Base-by-base conservation (phyloP, 2,888 invertebrate species). In the Nowickia ferox region DNA sequence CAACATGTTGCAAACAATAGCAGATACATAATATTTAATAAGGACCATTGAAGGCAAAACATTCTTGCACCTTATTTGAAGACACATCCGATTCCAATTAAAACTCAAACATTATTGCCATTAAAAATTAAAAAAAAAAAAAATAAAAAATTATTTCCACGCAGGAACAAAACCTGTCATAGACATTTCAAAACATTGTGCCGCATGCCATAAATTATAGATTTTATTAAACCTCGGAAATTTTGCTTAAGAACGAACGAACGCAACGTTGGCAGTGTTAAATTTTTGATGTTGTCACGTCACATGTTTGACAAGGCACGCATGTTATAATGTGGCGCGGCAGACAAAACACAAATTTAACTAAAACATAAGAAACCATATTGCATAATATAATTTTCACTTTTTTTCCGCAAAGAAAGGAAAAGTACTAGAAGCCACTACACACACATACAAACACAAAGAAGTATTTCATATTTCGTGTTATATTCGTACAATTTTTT, bases 141-240 rank as follows among this genome's bases (percentile, higher is more conserved):
- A 15, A 15, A n/a, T 1, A 48, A 48, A 30, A 30, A 1, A 30
- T 30, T 30, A 48, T 48, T 57, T 46, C 1, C 2, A 44, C 11
- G 72, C n/a, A 55, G 46, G 8, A 22, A 46, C 2, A 15, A 38
- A 61, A 61, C 74, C 72, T 78, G 81, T 78, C 81, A 65, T 30
- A 72, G 46, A 68, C 76, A 76, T 66, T 46, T 61, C 57, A 19
- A 59, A 11, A 71, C 48, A 66, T 46, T 15, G 1, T 51, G 30
- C 71, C 30, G 61, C 77, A 77, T 53, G 63, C 84, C 2, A 84
- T 86, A 84, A 86, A 86, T 80, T 84, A 63, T 59, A 42, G 57
- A 80, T 86, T 86, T 86, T 84, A 84, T 86, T 84, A 86, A 86
- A 86, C 76, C 86, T 86, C 84, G 68, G 83, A 80, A 83, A 77